Percentiles rank a stretch among this genome's conserved stretches.
Conservation (phyloP, 2,113 vertebrate genomes). For the Cairina moschata region DNA sequence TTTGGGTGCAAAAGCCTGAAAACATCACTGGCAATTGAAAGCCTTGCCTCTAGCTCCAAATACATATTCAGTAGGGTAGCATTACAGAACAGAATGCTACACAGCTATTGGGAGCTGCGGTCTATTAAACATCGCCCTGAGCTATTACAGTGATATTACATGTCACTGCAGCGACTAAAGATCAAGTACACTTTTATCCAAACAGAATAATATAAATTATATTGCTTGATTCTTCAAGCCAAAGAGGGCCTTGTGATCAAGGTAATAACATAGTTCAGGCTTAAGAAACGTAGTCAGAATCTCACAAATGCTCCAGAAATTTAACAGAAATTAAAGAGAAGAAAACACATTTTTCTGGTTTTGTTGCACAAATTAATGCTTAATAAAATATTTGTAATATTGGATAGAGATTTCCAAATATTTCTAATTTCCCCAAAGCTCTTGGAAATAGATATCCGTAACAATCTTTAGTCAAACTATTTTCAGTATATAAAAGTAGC, state of each 20-base stretch:
- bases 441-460: rapidly evolving
- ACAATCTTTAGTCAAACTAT: not conserved
- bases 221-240: not conserved
- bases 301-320: not conserved
- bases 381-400: not conserved
- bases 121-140: not conserved
- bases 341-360: not conserved
- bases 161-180: not conserved
- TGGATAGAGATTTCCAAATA: not conserved
- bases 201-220: not conserved
- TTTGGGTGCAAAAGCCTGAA: not conserved
- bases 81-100: not conserved
- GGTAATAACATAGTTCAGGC: not conserved
- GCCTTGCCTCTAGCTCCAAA: not conserved
- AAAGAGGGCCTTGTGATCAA: not conserved
- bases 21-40: not conserved
- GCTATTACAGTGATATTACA: not conserved
- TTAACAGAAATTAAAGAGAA: not conserved
- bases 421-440: not conserved
- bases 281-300: not conserved
- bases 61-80: not conserved
- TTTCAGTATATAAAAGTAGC: not conserved
- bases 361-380: not conserved
- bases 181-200: not conserved
- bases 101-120: rapidly evolving